Evolutionary conservation across 2,888 invertebrate genomes (phyloP), one percentile per base, ranked within the genome.

Genomic region (Acanthosepion pharaonis): DNA sequence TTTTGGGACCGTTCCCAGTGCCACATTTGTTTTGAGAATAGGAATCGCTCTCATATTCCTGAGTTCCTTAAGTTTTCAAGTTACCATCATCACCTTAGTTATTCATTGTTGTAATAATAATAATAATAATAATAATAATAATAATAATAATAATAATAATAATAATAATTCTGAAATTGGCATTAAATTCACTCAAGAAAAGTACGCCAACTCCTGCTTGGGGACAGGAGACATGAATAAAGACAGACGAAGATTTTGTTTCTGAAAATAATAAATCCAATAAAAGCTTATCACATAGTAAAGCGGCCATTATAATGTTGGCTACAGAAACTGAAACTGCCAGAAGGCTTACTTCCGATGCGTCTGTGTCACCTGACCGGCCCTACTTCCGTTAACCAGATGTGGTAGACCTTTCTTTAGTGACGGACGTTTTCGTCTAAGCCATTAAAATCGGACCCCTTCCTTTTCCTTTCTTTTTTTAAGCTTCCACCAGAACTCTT

Each of bases 351-450:
- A n/a, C 78, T 78, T 78, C 78, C 78, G n/a, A 33, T n/a, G n/a
- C n/a, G 78, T 33, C 33, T n/a, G 4, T 78, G 78, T 78, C 78
- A 78, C 33, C n/a, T 78, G 78, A 78, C 78, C 78, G 9, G 15
- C n/a, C 78, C n/a, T 78, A n/a, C 78, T 78, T 78, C 78, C 78
- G 78, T n/a, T 78, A n/a, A n/a, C 78, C n/a, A 78, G 78, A n/a
- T 33, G n/a, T n/a, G 78, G 78, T 18, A 78, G 5, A 78, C 78
- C 33, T 78, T 78, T n/a, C n/a, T n/a, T n/a, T 78, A 11, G 78
- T 78, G 78, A 78, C 11, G n/a, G 78, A 78, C 33, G n/a, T 78
- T 78, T 78, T 78, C 1, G 78, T 78, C 78, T 78, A n/a, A n/a
- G 11, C 78, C 78, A 78, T 78, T 78, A n/a, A 78, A 15, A 78